Conservation (phyloP, 2,797 vertebrate genomes). For the Mus minutoides region DNA sequence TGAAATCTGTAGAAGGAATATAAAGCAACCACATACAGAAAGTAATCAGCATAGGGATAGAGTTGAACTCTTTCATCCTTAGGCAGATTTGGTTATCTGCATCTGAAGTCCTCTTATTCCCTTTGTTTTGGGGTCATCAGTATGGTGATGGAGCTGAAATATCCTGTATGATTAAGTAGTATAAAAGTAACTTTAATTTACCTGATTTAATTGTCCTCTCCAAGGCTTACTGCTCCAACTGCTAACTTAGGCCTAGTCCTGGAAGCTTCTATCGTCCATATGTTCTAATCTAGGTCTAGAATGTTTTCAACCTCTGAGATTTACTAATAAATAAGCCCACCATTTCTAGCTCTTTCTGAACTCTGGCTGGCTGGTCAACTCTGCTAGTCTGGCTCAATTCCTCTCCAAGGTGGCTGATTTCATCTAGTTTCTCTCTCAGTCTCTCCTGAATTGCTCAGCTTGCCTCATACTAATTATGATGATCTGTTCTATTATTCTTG, state of each 20-base stretch:
- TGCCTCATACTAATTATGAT: background rate
- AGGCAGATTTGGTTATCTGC: background rate
- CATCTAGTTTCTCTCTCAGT: background rate
- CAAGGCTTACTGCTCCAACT: background rate
- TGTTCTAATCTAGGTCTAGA: background rate
- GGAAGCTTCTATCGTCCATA: background rate
- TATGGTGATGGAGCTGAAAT: background rate
- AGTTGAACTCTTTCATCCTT: background rate
- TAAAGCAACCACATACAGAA: background rate
- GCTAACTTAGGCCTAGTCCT: background rate
- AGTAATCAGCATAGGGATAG: background rate
- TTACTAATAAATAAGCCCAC: background rate
- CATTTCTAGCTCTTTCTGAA: background rate
- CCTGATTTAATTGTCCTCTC: background rate
- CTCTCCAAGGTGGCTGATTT: background rate
- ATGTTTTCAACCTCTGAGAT: background rate
- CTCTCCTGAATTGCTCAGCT: background rate
- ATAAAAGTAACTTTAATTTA: background rate
- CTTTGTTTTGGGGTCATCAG: fast-evolving
- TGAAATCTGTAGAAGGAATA: background rate
- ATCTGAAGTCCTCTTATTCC: background rate
- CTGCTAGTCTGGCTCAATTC: background rate
- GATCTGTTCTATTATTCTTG: background rate
- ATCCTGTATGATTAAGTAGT: background rate
- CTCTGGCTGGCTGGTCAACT: background rate